Evolutionary conservation across 2,888 invertebrate genomes (phyloP).

Genomic region (Drosophila yooni): DNA sequence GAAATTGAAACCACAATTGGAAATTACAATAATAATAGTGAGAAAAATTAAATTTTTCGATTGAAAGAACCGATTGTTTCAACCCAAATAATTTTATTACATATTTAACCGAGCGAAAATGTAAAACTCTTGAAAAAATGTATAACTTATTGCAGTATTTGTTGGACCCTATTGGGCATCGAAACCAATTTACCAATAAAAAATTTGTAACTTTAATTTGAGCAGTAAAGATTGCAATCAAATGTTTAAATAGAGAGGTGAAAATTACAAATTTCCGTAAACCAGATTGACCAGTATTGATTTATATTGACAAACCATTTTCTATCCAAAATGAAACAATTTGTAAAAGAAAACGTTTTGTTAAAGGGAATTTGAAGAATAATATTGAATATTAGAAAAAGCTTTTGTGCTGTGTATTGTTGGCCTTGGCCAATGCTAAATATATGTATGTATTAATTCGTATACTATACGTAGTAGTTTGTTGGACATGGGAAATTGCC

Average conservation of each 20-base stretch:
- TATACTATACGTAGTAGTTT: constrained; percentile 5
- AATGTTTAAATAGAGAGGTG: background rate
- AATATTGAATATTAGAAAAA: background rate
- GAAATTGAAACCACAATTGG: background rate
- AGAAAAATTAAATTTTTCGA: background rate
- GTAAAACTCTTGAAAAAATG: background rate
- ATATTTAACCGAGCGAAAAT: background rate
- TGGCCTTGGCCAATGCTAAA: constrained; percentile 34
- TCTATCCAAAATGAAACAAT: background rate
- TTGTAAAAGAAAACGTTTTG: background rate
- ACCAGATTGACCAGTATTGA: background rate
- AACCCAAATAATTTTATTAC: background rate
- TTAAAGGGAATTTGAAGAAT: background rate
- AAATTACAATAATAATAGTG: background rate
- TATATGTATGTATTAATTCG: constrained; percentile 4
- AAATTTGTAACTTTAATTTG: background rate
- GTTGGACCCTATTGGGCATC: background rate
- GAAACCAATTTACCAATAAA: background rate
- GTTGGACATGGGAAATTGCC: constrained; percentile 48
- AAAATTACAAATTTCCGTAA: background rate
- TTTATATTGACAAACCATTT: background rate
- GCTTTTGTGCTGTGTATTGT: constrained; percentile 2
- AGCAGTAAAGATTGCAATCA: background rate
- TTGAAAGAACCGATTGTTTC: background rate
- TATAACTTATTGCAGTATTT: background rate